Conservation (phyloP, 2,797 vertebrate genomes). For the Coregonus suidteri region DNA sequence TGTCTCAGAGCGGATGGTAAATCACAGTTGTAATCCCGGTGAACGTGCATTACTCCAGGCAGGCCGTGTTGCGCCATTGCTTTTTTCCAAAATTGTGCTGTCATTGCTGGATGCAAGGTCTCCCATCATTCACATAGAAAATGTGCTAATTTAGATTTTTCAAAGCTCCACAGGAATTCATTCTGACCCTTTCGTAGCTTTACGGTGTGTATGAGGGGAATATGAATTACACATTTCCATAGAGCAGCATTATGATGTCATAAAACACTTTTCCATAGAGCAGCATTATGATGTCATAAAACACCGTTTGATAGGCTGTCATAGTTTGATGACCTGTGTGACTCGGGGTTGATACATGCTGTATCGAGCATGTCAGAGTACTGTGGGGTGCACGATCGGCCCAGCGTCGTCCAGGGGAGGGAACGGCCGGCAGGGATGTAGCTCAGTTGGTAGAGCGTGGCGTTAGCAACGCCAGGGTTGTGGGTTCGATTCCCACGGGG, state of each 20-base stretch:
- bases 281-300: no score
- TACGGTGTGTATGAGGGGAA: neutral
- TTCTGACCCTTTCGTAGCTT: constrained; percentile 3
- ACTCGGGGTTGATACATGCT: no score
- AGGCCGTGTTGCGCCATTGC: neutral
- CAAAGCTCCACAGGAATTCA: constrained; percentile 1
- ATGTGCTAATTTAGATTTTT: neutral
- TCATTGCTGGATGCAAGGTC: constrained; percentile 2
- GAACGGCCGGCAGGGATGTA: no score
- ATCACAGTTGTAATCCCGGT: constrained; percentile 1
- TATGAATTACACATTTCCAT: neutral
- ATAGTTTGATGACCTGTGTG: neutral
- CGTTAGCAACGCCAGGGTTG: no score
- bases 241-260: neutral
- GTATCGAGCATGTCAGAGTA: no score
- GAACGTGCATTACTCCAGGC: constrained; percentile 4
- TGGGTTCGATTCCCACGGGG: no score
- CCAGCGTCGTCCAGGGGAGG: no score
- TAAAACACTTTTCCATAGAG: neutral
- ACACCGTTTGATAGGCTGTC: neutral
- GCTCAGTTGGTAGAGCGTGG: no score
- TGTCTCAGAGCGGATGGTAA: neutral
- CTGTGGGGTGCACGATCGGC: no score
- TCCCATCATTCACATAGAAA: constrained; percentile 3
- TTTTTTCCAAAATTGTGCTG: neutral